These are phyloP conservation scores for Nautilus pompilius DNA, from an alignment of 1,140 invertebrate species.

Conservation along the genomic window DNA sequence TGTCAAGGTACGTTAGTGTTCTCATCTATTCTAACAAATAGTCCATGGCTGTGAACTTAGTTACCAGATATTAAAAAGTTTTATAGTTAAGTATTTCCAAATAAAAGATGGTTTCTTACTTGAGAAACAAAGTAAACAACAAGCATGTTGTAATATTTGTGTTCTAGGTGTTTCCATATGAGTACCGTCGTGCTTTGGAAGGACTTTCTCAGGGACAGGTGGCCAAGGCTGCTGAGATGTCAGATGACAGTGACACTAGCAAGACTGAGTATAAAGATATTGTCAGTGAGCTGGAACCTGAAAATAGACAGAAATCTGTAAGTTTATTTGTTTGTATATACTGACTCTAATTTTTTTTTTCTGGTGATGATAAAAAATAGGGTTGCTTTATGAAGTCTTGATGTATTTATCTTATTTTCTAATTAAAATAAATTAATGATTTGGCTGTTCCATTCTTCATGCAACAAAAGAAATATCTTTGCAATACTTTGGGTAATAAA, in stretches of 20 bases:
- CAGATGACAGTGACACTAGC: background rate
- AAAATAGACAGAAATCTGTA: no score
- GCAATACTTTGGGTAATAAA: no score
- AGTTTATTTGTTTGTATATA: background rate
- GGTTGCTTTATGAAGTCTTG: no score
- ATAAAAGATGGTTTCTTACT: background rate
- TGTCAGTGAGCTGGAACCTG: no score
- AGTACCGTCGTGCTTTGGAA: slow-evolving; percentile 88
- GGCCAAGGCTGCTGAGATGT: slow-evolving; percentile 5
- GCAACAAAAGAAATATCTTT: no score
- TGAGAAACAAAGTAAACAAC: background rate
- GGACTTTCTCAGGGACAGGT: slow-evolving; percentile 65
- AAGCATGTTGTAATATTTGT: no score
- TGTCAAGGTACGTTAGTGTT: slow-evolving; percentile 69
- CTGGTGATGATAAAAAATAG: background rate
- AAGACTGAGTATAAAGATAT: background rate
- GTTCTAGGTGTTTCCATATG: slow-evolving; percentile 83
- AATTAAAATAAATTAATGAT: no score
- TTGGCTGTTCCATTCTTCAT: no score
- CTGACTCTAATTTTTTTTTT: background rate
- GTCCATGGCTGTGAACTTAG: no score
- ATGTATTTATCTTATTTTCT: no score
- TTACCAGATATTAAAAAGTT: no score
- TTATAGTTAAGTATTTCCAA: no score
- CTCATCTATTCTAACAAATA: background rate